Base-by-base conservation (phyloP, 2,888 invertebrate species). In the Stomorhina lunata region DNA sequence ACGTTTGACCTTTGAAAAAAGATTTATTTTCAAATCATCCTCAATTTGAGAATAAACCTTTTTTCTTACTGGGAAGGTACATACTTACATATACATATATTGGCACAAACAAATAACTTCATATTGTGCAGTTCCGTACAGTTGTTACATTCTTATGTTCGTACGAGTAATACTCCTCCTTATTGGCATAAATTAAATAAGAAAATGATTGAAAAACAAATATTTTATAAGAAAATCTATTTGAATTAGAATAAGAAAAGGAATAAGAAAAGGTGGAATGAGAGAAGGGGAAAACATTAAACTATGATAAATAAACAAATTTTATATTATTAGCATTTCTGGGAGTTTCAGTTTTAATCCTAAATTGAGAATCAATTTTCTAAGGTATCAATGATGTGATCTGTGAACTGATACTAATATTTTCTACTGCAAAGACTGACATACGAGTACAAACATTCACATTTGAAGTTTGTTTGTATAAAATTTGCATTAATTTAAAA, bases 261-360 rank as follows among this genome's bases (percentile, higher is more conserved):
- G 22, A 12, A 22, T 10, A 22, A 48, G 1, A 10, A 20, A 45
- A n/a, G n/a, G n/a, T n/a, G n/a, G 20, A 20, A 22, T 15, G 40
- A 22, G 22, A 48, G 45, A 32, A 22, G 22, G 22, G 45, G 17
- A 32, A 32, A 57, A 32, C 55, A 32, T 32, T 57, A 20, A 57
- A 57, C 32, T 32, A 17, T 29, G 32, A 57, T 57, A 57, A 57
- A 57, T 32, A 57, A 53, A 53, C 53, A 53, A 57, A 57, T 29
- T 32, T 48, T 22, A 53, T 6, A 53, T 27, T 29, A 29, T 29
- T 29, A 55, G 55, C 15, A 55, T 48, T 22, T 20, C 22, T 40
- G 40, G 2, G 15, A 61, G 40, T 25, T 61, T 59, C 25, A n/a
- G n/a, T 40, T 5, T 22, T 20, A 57, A 57, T 57, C 20, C 34